Evolutionary conservation across 1,140 invertebrate genomes (phyloP).

Genomic region (Zaprionus lachaisei): DNA sequence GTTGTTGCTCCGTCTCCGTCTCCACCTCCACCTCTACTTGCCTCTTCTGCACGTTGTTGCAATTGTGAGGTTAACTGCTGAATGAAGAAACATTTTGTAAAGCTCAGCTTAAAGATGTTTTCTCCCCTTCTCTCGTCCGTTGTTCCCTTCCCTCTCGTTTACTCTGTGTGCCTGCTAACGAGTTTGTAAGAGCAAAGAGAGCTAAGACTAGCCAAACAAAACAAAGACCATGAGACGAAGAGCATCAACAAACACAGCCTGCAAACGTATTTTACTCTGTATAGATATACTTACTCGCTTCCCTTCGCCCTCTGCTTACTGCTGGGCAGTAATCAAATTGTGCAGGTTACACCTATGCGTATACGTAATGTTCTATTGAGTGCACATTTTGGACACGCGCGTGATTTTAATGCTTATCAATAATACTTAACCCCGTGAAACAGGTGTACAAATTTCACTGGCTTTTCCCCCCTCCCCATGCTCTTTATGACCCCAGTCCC

Average conservation of each 20-base stretch:
- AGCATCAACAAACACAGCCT: background rate
- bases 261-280: background rate
- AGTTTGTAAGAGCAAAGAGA: conserved; percentile 51
- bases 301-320: background rate
- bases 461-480: conserved; percentile 44
- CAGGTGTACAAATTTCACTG: conserved; percentile 73
- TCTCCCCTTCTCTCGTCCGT: background rate
- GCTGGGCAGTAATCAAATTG: conserved; percentile 45
- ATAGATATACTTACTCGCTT: background rate
- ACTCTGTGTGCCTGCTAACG: conserved; percentile 50
- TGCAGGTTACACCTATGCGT: conserved; percentile 41
- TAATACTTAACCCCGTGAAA: conserved; percentile 60
- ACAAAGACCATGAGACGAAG: conserved; percentile 5
- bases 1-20: background rate
- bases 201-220: conserved; percentile 10
- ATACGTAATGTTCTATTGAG: conserved; percentile 59
- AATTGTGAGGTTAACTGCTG: conserved; percentile 60
- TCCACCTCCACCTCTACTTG: background rate
- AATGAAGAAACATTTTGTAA: conserved; percentile 65
- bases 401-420: conserved; percentile 77
- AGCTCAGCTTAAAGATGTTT: conserved; percentile 51
- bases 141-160: background rate
- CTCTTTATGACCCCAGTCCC: conserved; percentile 50
- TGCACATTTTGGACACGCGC: conserved; percentile 70
- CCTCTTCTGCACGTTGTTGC: conserved; percentile 13